Conservation (phyloP, 2,113 vertebrate species). For the Mesembrinibis cayennensis region DNA sequence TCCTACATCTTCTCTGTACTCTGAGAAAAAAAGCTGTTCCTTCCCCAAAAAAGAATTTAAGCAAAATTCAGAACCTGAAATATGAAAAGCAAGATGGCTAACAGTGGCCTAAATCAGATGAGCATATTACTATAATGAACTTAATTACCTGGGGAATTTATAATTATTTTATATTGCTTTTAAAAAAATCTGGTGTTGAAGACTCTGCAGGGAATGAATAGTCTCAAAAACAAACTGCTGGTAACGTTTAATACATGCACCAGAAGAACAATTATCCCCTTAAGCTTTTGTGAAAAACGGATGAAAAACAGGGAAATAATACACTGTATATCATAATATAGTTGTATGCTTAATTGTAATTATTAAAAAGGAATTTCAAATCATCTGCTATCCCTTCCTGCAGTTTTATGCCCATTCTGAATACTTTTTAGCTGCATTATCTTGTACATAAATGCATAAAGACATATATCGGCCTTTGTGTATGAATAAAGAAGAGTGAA, state of each 20-base stretch:
- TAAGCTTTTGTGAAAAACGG: slow-evolving; percentile 12
- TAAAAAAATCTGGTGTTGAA: neutral
- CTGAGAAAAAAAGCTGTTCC: neutral
- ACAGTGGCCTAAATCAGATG: neutral
- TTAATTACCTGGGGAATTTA: slow-evolving; percentile 20
- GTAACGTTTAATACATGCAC: slow-evolving; percentile 1
- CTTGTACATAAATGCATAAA: neutral
- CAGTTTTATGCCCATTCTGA: neutral
- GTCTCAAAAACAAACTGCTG: slow-evolving; percentile 26
- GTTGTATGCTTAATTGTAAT: slow-evolving; percentile 17
- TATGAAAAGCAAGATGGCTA: neutral
- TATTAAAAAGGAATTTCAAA: slow-evolving; percentile 34
- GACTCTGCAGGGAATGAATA: slow-evolving; percentile 17
- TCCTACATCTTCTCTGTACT: neutral
- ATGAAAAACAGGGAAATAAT: slow-evolving; percentile 7
- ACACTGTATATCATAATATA: neutral
- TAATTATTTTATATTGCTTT: slow-evolving; percentile 48
- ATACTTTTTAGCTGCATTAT: neutral
- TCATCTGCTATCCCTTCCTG: neutral
- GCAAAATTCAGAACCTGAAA: neutral
- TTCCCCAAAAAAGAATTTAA: neutral
- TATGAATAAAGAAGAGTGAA: slow-evolving; percentile 8
- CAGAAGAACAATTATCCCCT: slow-evolving; percentile 27
- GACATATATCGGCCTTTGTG: neutral
- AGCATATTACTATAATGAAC: neutral